Evolutionary conservation across 2,113 vertebrate genomes (phyloP).

Genomic region (mouse (Mus musculus)): GRCm39 chr4:35937001-35937500

Average conservation of each 20-base stretch:
- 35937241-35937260: constrained; percentile 74
- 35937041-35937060: constrained; percentile 54
- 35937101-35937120: constrained; percentile 45
- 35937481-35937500: constrained; percentile 56
- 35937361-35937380: constrained; percentile 58
- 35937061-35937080: constrained; percentile 69
- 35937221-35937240: constrained; percentile 60
- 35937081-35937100: constrained; percentile 71
- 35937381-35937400: constrained; percentile 64
- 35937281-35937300: constrained; percentile 79
- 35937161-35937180: constrained; percentile 39
- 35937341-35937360: constrained; percentile 78
- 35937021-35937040: constrained; percentile 63
- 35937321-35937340: constrained; percentile 80
- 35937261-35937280: constrained; percentile 73
- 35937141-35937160: constrained; percentile 57
- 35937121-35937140: constrained; percentile 64
- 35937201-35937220: constrained; percentile 71
- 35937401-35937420: constrained; percentile 49
- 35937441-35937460: constrained; percentile 58
- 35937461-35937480: constrained; percentile 69
- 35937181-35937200: constrained; percentile 57
- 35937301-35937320: constrained; percentile 74
- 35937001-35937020: constrained; percentile 45
- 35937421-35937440: constrained; percentile 43